Percentiles rank a stretch among this genome's conserved stretches.
Conservation (phyloP, 2,797 vertebrate species). For the Tympanoctomys barrerae region DNA sequence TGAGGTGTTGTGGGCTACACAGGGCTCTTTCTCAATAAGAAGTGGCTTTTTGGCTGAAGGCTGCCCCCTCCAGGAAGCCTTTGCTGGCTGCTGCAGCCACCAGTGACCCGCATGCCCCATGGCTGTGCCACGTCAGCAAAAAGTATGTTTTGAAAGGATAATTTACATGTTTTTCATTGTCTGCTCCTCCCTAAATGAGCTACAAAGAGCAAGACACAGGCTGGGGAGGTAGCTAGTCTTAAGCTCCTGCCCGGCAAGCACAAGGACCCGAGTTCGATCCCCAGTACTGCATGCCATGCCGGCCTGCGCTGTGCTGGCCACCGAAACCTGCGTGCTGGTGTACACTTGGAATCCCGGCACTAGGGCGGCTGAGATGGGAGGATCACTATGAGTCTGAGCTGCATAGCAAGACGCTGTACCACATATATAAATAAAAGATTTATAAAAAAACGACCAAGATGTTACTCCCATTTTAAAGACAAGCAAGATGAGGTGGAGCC, state of each 20-base stretch:
- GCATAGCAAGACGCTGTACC: too few relatives aligned
- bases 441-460: background rate
- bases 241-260: too few relatives aligned
- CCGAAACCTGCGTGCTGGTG: too few relatives aligned
- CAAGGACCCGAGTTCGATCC: too few relatives aligned
- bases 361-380: too few relatives aligned
- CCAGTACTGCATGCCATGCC: too few relatives aligned
- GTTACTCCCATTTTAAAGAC: background rate
- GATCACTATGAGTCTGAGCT: too few relatives aligned
- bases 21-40: background rate
- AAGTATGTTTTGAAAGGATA: background rate
- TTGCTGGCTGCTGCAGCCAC: fast-evolving
- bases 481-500: background rate
- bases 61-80: background rate
- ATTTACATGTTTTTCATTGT: background rate
- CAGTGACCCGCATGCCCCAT: background rate
- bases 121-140: background rate
- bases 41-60: background rate
- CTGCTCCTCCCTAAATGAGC: background rate
- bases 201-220: background rate
- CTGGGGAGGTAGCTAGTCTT: too few relatives aligned
- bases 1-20: background rate
- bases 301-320: too few relatives aligned
- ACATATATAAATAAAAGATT: too few relatives aligned
- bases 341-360: too few relatives aligned